These are phyloP conservation scores for Liparis tanakae DNA, from an alignment of 2,797 vertebrate species.

Conservation along the genomic window DNA sequence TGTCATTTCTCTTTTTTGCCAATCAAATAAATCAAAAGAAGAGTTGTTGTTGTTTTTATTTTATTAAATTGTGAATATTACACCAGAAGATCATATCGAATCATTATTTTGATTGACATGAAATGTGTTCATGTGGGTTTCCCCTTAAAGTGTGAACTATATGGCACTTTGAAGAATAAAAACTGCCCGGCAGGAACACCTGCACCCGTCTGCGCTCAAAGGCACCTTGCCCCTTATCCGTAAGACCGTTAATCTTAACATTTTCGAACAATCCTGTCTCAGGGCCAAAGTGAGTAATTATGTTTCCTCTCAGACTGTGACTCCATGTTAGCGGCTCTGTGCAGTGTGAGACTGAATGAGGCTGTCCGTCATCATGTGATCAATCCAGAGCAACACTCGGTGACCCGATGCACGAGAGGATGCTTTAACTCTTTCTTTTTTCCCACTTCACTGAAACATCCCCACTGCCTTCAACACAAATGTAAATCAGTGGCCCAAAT, in stretches of 20 bases:
- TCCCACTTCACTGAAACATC: background rate
- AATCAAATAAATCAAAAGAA: background rate
- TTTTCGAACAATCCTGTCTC: constrained; percentile 11
- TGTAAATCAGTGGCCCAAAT: constrained; percentile 36
- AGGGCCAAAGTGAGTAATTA: constrained; percentile 18
- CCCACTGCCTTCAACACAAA: constrained; percentile 24
- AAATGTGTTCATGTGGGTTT: background rate
- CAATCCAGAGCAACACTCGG: background rate
- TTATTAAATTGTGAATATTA: background rate
- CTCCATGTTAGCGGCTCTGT: constrained; percentile 5
- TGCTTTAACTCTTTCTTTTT: constrained; percentile 1
- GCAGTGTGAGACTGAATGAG: constrained; percentile 20
- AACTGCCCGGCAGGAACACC: background rate
- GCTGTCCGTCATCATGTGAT: constrained; percentile 10
- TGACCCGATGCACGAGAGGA: constrained; percentile 18
- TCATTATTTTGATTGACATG: background rate
- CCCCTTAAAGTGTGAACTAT: background rate
- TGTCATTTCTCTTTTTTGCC: background rate
- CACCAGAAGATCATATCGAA: background rate
- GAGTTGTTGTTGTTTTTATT: background rate
- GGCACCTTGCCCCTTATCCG: constrained; percentile 37
- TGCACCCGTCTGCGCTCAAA: background rate
- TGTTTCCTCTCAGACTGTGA: constrained; percentile 14
- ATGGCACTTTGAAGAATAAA: background rate
- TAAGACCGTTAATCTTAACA: background rate